phyloP scores from a whole-genome alignment of 1,140 invertebrate genomes.

The Lasioglossum baleicum region DNA sequence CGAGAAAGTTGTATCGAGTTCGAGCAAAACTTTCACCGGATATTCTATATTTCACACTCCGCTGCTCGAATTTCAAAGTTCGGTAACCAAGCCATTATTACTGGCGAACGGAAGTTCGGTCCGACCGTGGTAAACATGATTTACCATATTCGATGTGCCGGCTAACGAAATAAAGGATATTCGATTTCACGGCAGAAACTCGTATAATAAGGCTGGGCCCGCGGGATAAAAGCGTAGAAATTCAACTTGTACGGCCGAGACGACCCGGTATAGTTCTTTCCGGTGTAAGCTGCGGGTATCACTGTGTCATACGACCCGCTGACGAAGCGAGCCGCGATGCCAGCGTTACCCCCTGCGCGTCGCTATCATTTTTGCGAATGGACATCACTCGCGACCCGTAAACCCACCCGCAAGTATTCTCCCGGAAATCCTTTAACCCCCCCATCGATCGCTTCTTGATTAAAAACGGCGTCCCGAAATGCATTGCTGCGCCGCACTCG shows the following conservation, averaged over 20 bases:
- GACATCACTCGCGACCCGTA: too few relatives aligned
- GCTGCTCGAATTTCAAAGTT: conserved; percentile 55
- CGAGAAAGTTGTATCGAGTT: conserved; percentile 48
- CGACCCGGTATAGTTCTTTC: neutral
- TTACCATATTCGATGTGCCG: conserved; percentile 45
- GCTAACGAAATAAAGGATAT: conserved; percentile 49
- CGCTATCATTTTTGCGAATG: too few relatives aligned
- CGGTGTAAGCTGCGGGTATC: too few relatives aligned
- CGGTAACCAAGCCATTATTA: conserved; percentile 55
- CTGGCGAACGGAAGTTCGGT: conserved; percentile 53
- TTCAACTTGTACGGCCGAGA: neutral
- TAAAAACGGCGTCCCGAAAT: too few relatives aligned
- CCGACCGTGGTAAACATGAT: conserved; percentile 44
- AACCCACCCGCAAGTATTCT: too few relatives aligned
- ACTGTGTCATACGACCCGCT: too few relatives aligned
- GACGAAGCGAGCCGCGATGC: too few relatives aligned
- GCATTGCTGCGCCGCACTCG: too few relatives aligned
- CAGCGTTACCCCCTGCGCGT: too few relatives aligned
- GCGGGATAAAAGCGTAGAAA: neutral
- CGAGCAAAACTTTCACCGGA: conserved; percentile 50
- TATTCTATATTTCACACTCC: conserved; percentile 54
- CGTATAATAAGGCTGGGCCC: neutral
- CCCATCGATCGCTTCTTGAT: too few relatives aligned
- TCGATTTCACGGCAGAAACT: conserved; percentile 42
- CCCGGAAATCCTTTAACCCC: too few relatives aligned